Percentiles rank a stretch among this genome's conserved stretches.
These are phyloP conservation scores for Cyclargus thomasi DNA, from an alignment of 1,140 invertebrate genomes.

Conservation along the genomic window DNA sequence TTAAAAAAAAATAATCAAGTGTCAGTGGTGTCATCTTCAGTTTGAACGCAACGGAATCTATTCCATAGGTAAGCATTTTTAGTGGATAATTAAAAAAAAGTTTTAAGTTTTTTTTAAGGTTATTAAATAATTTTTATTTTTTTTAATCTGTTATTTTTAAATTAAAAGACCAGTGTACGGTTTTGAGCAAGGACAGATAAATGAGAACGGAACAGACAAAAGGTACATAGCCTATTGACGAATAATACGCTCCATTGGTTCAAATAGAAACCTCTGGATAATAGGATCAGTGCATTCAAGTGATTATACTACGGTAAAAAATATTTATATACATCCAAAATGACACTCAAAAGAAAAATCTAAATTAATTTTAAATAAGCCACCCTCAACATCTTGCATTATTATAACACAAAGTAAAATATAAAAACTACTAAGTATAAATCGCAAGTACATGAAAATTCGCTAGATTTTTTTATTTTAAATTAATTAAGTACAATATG, in stretches of 20 bases:
- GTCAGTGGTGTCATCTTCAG: slow-evolving; percentile 49
- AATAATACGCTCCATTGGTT: slow-evolving; percentile 6
- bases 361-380: no score
- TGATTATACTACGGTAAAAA: not conserved
- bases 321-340: no score
- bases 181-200: not conserved
- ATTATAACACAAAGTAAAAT: not conserved
- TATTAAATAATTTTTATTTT: not conserved
- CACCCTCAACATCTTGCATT: no score
- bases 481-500: not conserved
- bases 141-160: not conserved
- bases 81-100: not conserved
- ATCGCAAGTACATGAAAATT: not conserved
- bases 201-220: not conserved
- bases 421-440: not conserved
- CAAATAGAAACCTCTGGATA: slow-evolving; percentile 6
- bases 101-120: not conserved
- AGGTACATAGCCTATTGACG: not conserved
- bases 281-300: not conserved
- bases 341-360: no score
- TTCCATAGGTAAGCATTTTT: slow-evolving; percentile 19
- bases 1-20: slow-evolving; percentile 41
- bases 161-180: not conserved
- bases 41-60: slow-evolving; percentile 41
- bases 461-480: not conserved